A percentile compares a stretch with the other conserved stretches of the same genome.
Evolutionary conservation across 2,888 invertebrate genomes (phyloP).

Genomic region (Mactromeris polynyma): DNA sequence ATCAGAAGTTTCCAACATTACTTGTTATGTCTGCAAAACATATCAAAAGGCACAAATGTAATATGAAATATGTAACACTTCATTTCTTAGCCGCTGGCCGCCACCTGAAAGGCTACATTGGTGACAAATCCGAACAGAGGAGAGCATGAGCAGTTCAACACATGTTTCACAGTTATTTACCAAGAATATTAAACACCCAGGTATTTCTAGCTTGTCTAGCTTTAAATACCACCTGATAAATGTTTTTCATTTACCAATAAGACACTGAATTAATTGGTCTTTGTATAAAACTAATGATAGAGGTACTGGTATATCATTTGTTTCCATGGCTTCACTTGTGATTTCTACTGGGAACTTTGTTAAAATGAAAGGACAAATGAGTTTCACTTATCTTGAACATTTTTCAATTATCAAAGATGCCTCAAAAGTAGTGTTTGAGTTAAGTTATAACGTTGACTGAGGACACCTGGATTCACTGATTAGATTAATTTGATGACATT

Average conservation of each 20-base stretch:
- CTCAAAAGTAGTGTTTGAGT: neutral
- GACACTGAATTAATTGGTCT: neutral
- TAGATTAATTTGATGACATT: neutral
- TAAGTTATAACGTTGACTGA: neutral
- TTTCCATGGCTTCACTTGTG: neutral
- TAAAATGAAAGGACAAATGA: neutral
- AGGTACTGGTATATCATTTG: neutral
- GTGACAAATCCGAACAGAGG: neutral
- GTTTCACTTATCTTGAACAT: neutral
- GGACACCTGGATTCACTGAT: neutral
- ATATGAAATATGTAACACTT: conserved; percentile 30
- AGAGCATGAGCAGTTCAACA: conserved; percentile 5
- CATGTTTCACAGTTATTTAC: conserved; percentile 21
- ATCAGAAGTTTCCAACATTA: conserved; percentile 6
- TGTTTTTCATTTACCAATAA: neutral
- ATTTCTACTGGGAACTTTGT: neutral
- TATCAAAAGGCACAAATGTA: neutral
- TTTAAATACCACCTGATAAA: conserved; percentile 56
- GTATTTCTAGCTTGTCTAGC: conserved; percentile 68
- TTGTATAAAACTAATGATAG: neutral
- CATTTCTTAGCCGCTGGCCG: conserved; percentile 37
- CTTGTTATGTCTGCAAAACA: conserved; percentile 3
- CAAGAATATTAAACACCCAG: conserved; percentile 37
- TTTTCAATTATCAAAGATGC: neutral
- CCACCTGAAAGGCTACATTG: neutral